These are phyloP conservation scores for Drosophila eohydei DNA, from an alignment of 2,888 invertebrate species.

Conservation along the genomic window DNA sequence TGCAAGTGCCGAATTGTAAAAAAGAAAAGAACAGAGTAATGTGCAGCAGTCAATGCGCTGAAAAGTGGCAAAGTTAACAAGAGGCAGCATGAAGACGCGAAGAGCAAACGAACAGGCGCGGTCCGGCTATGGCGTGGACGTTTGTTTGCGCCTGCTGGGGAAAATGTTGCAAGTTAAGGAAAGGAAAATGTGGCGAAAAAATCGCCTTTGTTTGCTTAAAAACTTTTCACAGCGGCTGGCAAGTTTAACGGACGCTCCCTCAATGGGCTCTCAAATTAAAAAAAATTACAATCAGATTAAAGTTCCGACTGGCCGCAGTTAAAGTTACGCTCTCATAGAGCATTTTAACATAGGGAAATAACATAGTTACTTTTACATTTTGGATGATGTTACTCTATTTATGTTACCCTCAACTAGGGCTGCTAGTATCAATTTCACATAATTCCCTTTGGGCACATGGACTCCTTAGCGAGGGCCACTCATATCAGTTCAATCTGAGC, in stretches of 20 bases:
- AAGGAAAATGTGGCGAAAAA: slow-evolving; percentile 25
- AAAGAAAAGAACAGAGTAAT: slow-evolving; percentile 9
- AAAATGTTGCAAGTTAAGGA: slow-evolving; percentile 55
- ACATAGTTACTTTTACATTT: neutral
- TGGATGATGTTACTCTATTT: neutral
- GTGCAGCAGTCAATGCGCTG: slow-evolving; percentile 73
- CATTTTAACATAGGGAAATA: neutral
- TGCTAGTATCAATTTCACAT: neutral
- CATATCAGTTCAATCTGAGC: slow-evolving; percentile 54
- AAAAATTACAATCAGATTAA: slow-evolving; percentile 27
- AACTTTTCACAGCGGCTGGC: slow-evolving; percentile 39
- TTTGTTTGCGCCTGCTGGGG: slow-evolving; percentile 47
- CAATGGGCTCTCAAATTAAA: slow-evolving; percentile 19
- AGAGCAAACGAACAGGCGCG: neutral
- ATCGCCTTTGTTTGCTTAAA: slow-evolving; percentile 38
- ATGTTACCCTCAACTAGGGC: no score
- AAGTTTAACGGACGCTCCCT: slow-evolving; percentile 9
- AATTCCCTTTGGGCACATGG: neutral
- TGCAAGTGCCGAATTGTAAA: slow-evolving; percentile 40
- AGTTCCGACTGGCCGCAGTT: neutral
- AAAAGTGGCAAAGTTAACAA: slow-evolving; percentile 67
- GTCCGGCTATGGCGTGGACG: slow-evolving; percentile 25
- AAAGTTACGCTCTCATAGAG: neutral
- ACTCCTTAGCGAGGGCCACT: slow-evolving; percentile 15
- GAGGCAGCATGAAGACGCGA: slow-evolving; percentile 29